phyloP scores from a whole-genome alignment of 1,140 invertebrate genomes.

The Teleopsis dalmanni region DNA sequence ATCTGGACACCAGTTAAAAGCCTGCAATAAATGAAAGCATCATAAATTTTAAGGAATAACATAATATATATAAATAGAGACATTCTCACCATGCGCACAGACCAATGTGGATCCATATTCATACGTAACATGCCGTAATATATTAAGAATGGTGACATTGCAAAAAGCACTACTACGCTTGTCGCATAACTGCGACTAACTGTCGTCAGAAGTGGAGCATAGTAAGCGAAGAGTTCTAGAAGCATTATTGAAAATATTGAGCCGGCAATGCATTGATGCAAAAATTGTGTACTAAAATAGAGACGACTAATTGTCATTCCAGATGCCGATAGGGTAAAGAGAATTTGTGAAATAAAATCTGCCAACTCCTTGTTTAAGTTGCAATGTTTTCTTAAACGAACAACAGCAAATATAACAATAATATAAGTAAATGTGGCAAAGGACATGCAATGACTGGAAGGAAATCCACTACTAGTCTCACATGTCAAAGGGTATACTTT shows the following conservation, averaged over 20 bases:
- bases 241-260: conserved; percentile 18
- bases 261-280: conserved; percentile 32
- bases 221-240: conserved; percentile 12
- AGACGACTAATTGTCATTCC: conserved; percentile 31
- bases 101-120: conserved; percentile 33
- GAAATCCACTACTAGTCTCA: conserved; percentile 30
- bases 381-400: conserved; percentile 10
- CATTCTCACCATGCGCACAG: conserved; percentile 28
- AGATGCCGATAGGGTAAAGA: conserved; percentile 2
- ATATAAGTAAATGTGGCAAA: conserved; percentile 20
- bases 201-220: conserved; percentile 10
- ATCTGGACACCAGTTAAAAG: conserved; percentile 38
- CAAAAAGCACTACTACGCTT: conserved; percentile 11
- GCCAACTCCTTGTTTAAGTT: neutral
- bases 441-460: conserved; percentile 26
- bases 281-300: conserved; percentile 31
- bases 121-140: conserved; percentile 27
- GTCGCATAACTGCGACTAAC: conserved; percentile 4
- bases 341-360: too few relatives aligned
- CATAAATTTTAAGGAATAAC: neutral
- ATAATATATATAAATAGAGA: neutral
- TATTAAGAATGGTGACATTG: conserved; percentile 15
- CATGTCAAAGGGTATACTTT: conserved; percentile 23
- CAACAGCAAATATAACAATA: conserved; percentile 12
- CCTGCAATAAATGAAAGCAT: conserved; percentile 12